Base-by-base conservation (phyloP, 2,888 invertebrate species). In the Agriopis aurantiaria region DNA sequence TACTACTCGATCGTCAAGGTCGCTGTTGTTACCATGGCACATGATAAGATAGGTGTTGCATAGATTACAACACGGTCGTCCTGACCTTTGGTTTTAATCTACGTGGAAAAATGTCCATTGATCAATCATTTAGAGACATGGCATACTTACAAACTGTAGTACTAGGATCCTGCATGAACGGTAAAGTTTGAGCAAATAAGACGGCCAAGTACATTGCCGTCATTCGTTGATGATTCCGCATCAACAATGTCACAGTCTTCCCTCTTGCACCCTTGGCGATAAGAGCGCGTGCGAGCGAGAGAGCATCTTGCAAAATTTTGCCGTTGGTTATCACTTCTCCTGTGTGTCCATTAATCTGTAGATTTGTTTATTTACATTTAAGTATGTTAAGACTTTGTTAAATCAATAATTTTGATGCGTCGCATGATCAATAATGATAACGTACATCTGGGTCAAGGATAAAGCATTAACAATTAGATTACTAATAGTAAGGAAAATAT, bases 141-240 rank as follows among this genome's bases (percentile, higher is more conserved):
- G 3, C 6, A 45, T 14, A 40, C 85, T 80, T 57, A 88, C 88
- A 79, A 9, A 65, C 64, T 5, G 86, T 87, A 12, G 79, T 72
- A 5, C 76, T 75, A 7, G 86, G 84, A n/a, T 88, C 88, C 69
- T 86, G 77, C 69, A 82, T 60, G 23, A 85, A 83, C 0, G 84
- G 81, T 8, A 80, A 64, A 8, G 82, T 71, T 11, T 84, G 84
- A 9, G 86, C 77, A 40, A 87, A 81, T 8, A 86, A 45, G 0
- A 75, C 70, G 0, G 81, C 86, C n/a, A 84, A 82, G 77, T 84
- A 87, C 5, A 83, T 67, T 0, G 79, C 72, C 0, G 70, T 73
- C 81, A 80, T 80, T 4, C 78, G 75, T 33, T 85, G 78, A 17
- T 83, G 80, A 70, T 87, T 88, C 17, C 80, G 75, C 80, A 82